Evolutionary conservation across 2,888 invertebrate species (phyloP).

Genomic region (Seira sanloemensis): DNA sequence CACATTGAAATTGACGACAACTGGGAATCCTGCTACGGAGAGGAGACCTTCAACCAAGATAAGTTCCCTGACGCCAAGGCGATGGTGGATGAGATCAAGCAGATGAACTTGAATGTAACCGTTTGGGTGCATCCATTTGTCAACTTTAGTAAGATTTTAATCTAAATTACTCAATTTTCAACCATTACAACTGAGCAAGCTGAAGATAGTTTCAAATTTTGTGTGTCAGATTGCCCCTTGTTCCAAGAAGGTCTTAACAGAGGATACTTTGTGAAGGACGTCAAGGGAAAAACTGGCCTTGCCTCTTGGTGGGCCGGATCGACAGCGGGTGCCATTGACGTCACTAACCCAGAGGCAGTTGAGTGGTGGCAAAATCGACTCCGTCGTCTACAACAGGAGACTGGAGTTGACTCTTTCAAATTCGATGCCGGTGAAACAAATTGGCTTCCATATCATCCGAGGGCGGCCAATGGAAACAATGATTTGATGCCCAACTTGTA

Average conservation of each 20-base stretch:
- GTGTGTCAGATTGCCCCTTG: conserved; percentile 79
- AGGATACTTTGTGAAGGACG: conserved; percentile 78
- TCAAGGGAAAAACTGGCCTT: conserved; percentile 74
- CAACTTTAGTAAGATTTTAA: conserved; percentile 76
- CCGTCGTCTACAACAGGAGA: conserved; percentile 78
- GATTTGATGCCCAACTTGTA: conserved; percentile 55
- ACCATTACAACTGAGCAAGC: not conserved
- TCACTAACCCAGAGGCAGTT: conserved; percentile 82
- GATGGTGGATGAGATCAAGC: conserved; percentile 70
- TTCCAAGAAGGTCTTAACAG: conserved; percentile 78
- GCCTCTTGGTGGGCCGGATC: conserved; percentile 78
- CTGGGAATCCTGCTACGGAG: conserved; percentile 92
- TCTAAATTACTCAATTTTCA: not conserved
- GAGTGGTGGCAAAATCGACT: conserved; percentile 75
- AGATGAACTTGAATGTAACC: conserved; percentile 83
- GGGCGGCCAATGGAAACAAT: not conserved
- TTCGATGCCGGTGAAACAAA: conserved; percentile 89
- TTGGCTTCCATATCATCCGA: conserved; percentile 80
- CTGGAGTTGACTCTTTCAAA: conserved; percentile 85
- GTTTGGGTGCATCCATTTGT: conserved; percentile 93
- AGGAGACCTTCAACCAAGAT: conserved; percentile 82
- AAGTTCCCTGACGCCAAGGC: conserved; percentile 80
- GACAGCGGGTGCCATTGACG: conserved; percentile 81
- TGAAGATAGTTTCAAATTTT: conserved; percentile 71
- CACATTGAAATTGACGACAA: conserved; percentile 92